A percentile compares a stretch with the other conserved stretches of the same genome.
These are phyloP conservation scores for Hedya salicella DNA, from an alignment of 2,888 invertebrate genomes.

Conservation along the genomic window DNA sequence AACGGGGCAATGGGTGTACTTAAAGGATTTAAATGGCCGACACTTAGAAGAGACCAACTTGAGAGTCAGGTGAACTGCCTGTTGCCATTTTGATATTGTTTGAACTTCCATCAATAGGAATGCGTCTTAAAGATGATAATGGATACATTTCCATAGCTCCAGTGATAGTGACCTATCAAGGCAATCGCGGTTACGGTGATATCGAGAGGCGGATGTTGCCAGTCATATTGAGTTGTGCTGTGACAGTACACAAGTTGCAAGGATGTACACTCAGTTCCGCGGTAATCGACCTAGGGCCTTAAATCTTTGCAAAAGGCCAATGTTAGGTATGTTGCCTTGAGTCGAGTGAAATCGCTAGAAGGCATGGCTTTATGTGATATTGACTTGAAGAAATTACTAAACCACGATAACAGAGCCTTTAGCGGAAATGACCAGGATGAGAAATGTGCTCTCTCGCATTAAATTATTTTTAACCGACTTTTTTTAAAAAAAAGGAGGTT, in stretches of 20 bases:
- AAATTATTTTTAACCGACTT: no score
- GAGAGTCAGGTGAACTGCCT: neutral
- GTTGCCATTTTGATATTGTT: constrained; percentile 6
- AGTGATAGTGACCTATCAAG: constrained; percentile 45
- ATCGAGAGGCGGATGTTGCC: constrained; percentile 51
- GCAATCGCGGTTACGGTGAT: constrained; percentile 48
- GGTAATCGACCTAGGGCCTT: constrained; percentile 50
- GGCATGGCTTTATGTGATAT: no score
- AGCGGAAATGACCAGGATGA: no score
- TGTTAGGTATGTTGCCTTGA: constrained; percentile 50
- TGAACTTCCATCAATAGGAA: constrained; percentile 28
- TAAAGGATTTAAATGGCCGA: constrained; percentile 2
- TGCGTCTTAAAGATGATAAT: constrained; percentile 20
- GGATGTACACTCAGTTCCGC: constrained; percentile 50
- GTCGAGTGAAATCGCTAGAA: constrained; percentile 48
- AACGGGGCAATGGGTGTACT: constrained; percentile 9
- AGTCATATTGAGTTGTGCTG: constrained; percentile 52
- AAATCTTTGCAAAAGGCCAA: constrained; percentile 51
- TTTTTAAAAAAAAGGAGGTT: no score
- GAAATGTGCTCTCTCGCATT: no score
- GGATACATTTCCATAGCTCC: constrained; percentile 30
- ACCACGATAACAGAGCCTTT: no score
- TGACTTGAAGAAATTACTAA: no score
- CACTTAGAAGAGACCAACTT: constrained; percentile 8
- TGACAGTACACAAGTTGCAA: constrained; percentile 53